Evolutionary conservation across 1,140 invertebrate species (phyloP).

Genomic region (Lepeophtheirus salmonis): DNA sequence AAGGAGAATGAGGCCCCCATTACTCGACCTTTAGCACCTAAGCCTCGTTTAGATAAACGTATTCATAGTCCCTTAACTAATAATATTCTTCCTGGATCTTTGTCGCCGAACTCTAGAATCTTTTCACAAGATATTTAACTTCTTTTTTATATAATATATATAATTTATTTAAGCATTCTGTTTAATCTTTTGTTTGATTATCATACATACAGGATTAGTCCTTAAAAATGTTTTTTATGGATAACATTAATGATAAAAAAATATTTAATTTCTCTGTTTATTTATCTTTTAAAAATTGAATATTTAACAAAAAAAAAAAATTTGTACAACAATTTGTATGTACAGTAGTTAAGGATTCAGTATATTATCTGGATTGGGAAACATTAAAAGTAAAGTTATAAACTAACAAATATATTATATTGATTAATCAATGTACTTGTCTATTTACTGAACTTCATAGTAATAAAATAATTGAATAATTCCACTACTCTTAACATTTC

Average conservation of each 20-base stretch:
- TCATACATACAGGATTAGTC: background rate
- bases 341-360: no score
- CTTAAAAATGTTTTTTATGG: background rate
- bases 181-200: background rate
- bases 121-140: background rate
- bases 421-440: no score
- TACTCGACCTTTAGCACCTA: background rate
- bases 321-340: no score
- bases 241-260: background rate
- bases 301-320: background rate
- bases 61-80: background rate
- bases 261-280: background rate
- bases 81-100: no score
- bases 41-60: background rate
- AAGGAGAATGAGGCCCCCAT: constrained; percentile 4
- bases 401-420: no score
- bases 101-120: background rate
- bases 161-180: background rate
- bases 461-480: no score
- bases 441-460: no score
- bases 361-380: no score
- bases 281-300: background rate
- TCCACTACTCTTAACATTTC: no score
- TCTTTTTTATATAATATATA: background rate
- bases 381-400: no score